A percentile compares a stretch with the other conserved stretches of the same genome.
These are phyloP conservation scores for Chaetodon trifasciatus DNA, from an alignment of 2,797 vertebrate genomes.

Conservation along the genomic window DNA sequence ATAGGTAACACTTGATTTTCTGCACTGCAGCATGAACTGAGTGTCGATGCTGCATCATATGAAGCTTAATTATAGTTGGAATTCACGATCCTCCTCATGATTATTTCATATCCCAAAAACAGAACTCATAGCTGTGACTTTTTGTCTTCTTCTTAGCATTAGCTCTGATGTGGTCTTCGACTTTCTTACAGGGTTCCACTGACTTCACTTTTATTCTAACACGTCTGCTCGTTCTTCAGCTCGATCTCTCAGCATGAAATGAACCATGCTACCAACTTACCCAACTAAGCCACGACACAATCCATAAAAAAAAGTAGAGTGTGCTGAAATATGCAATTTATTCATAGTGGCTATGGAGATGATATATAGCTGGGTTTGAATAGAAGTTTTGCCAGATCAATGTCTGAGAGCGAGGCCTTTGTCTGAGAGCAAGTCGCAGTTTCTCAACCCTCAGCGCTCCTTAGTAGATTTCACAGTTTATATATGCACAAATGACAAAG, in stretches of 20 bases:
- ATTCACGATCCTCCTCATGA: not conserved
- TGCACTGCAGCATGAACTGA: not conserved
- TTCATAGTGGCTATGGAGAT: conserved; percentile 75
- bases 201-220: conserved; percentile 30
- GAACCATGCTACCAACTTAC: conserved; percentile 41
- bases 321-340: conserved; percentile 72
- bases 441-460: conserved; percentile 74
- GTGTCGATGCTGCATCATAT: not conserved
- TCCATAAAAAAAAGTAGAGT: conserved; percentile 52
- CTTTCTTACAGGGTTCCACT: conserved; percentile 6
- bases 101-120: not conserved
- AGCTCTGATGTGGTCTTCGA: conserved; percentile 2
- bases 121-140: not conserved
- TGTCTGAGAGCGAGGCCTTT: conserved; percentile 78
- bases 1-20: not conserved
- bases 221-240: conserved; percentile 19
- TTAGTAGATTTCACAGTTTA: conserved; percentile 81
- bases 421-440: conserved; percentile 74
- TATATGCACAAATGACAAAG: conserved; percentile 86
- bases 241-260: conserved; percentile 33
- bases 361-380: conserved; percentile 72
- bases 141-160: not conserved
- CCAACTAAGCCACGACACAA: conserved; percentile 48
- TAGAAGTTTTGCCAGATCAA: conserved; percentile 82
- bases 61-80: not conserved